Percentiles rank a stretch among this genome's conserved stretches.
These are phyloP conservation scores for Spea multiplicata DNA, from an alignment of 2,113 vertebrate genomes.

Conservation along the genomic window DNA sequence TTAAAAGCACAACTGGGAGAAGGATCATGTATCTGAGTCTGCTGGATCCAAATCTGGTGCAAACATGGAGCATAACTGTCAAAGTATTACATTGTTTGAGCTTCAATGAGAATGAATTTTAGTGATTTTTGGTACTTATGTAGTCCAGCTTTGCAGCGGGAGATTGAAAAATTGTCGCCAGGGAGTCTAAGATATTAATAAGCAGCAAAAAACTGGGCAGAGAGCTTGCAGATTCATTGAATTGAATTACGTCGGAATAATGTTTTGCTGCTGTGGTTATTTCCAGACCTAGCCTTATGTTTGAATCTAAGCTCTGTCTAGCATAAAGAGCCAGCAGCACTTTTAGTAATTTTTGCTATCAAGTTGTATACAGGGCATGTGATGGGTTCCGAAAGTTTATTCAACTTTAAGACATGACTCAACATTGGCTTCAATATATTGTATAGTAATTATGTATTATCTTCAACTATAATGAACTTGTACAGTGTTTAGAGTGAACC, in stretches of 20 bases:
- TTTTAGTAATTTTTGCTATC: not conserved
- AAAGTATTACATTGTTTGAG: slow-evolving; percentile 16
- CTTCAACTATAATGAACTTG: not conserved
- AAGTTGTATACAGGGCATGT: no score
- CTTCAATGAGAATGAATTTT: slow-evolving; percentile 4
- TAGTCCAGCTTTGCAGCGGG: slow-evolving; percentile 1
- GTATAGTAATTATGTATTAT: not conserved
- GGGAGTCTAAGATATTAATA: slow-evolving; percentile 28
- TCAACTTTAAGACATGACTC: not conserved
- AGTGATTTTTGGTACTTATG: not conserved
- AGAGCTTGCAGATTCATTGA: not conserved
- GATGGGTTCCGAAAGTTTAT: no score
- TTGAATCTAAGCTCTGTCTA: not conserved
- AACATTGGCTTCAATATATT: not conserved
- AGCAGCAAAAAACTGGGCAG: slow-evolving; percentile 7
- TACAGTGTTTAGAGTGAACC: not conserved
- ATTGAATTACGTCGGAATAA: slow-evolving; percentile 5
- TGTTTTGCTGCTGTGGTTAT: not conserved
- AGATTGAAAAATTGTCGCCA: slow-evolving; percentile 26
- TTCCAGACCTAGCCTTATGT: not conserved
- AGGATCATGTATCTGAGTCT: slow-evolving; percentile 27
- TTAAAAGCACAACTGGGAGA: slow-evolving; percentile 35
- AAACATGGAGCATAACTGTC: slow-evolving; percentile 31
- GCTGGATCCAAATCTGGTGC: slow-evolving; percentile 26
- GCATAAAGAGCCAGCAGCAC: not conserved